phyloP scores from a whole-genome alignment of 2,113 vertebrate species.

The Zosterops pallidus region DNA sequence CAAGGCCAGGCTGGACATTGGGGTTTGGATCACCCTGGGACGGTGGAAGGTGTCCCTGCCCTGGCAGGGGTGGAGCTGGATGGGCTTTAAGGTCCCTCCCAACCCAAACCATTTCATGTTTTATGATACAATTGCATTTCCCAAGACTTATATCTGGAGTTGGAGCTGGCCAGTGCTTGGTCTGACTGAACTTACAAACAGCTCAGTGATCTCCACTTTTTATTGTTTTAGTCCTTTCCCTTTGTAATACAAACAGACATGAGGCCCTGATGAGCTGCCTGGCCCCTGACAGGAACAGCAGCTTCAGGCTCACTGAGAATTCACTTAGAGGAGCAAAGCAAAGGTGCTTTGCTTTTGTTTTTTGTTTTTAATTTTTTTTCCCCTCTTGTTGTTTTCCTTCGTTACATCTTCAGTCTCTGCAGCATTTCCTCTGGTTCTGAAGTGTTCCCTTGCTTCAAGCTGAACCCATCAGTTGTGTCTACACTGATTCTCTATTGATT shows the following conservation, averaged over 20 bases:
- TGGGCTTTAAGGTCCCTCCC: rapidly evolving
- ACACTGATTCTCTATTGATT: too few relatives aligned
- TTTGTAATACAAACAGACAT: neutral
- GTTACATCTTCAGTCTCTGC: too few relatives aligned
- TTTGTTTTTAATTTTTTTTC: too few relatives aligned
- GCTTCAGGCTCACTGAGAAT: neutral
- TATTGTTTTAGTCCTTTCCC: neutral
- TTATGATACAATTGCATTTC: neutral
- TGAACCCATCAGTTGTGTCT: too few relatives aligned
- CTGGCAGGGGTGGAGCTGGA: rapidly evolving
- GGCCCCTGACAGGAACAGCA: neutral
- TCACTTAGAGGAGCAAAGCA: neutral
- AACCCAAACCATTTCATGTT: neutral
- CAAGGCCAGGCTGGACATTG: neutral
- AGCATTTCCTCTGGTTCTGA: too few relatives aligned
- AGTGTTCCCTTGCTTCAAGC: too few relatives aligned
- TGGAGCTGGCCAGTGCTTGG: neutral
- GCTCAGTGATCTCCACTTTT: neutral
- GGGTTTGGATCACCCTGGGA: neutral
- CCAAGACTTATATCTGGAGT: neutral
- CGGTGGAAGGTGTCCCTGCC: neutral
- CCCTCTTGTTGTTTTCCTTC: too few relatives aligned
- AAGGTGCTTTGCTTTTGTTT: neutral
- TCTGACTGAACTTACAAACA: neutral
- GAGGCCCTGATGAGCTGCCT: neutral